A percentile compares a stretch with the other conserved stretches of the same genome.
Conservation (phyloP, 2,888 invertebrate genomes). For the Hemicrepidius hirtus region DNA sequence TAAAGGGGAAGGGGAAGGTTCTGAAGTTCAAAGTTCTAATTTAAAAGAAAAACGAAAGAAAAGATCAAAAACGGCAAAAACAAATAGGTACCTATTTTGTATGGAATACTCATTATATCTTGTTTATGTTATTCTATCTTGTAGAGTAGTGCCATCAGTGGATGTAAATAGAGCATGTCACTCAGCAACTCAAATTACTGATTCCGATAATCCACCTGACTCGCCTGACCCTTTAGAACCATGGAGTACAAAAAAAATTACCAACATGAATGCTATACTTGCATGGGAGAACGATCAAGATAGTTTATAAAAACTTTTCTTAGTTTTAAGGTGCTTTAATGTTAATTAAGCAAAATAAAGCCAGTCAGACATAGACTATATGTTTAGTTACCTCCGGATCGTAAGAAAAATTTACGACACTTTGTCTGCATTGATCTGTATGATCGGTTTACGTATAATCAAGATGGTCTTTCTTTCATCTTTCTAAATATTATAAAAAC, state of each 20-base stretch:
- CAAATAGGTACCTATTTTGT: slow-evolving; percentile 70
- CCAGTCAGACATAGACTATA: too few species aligned
- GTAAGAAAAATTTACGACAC: too few species aligned
- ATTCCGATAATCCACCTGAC: slow-evolving; percentile 63
- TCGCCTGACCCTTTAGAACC: slow-evolving; percentile 81
- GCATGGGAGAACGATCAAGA: slow-evolving; percentile 76
- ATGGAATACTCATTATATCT: too few species aligned
- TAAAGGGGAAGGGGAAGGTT: slow-evolving; percentile 64
- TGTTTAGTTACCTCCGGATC: too few species aligned
- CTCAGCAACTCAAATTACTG: slow-evolving; percentile 67
- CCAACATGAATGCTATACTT: slow-evolving; percentile 82
- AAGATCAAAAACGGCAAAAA: slow-evolving; percentile 67
- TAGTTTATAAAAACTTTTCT: slow-evolving; percentile 46
- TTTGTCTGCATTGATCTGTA: too few species aligned
- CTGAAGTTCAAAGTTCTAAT: slow-evolving; percentile 63
- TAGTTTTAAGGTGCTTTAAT: background rate
- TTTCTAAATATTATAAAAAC: background rate
- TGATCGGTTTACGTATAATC: too few species aligned
- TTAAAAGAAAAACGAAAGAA: slow-evolving; percentile 64
- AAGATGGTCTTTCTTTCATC: too few species aligned
- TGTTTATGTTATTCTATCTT: too few species aligned
- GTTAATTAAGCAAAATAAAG: too few species aligned
- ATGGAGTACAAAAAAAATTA: slow-evolving; percentile 82
- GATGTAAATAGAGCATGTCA: slow-evolving; percentile 68
- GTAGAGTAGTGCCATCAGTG: slow-evolving; percentile 73